A percentile compares a stretch with the other conserved stretches of the same genome.
Conservation (phyloP, 2,113 vertebrate species). For the Nymphicus hollandicus region DNA sequence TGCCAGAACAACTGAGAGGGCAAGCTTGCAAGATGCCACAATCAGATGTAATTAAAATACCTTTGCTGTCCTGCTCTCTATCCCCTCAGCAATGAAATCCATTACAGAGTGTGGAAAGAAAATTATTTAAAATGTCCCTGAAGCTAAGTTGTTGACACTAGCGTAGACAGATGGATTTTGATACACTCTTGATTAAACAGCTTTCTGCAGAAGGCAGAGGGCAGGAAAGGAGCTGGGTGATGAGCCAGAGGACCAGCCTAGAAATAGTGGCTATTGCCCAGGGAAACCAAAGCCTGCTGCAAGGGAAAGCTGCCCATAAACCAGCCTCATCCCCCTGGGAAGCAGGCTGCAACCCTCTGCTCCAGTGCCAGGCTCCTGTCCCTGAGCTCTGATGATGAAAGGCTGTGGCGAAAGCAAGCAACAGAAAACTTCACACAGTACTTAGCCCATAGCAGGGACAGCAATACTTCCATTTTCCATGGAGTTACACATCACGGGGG, state of each 20-base stretch:
- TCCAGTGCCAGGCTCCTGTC: neutral
- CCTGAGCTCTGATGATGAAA: neutral
- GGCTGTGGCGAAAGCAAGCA: neutral
- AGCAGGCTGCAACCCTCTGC: neutral
- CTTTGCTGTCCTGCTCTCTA: conserved; percentile 55
- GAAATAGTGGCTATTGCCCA: neutral
- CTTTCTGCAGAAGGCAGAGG: neutral
- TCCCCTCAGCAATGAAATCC: conserved; percentile 10
- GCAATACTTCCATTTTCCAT: neutral
- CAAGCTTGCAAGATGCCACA: conserved; percentile 54
- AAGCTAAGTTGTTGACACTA: conserved; percentile 15
- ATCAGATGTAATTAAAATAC: conserved; percentile 70
- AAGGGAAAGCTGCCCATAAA: neutral
- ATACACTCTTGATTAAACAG: conserved; percentile 36
- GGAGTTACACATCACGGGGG: neutral
- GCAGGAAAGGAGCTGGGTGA: neutral
- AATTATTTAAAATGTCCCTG: conserved; percentile 13
- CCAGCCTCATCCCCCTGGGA: neutral
- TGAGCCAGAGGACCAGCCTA: neutral
- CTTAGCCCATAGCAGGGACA: neutral
- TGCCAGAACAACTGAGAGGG: conserved; percentile 50
- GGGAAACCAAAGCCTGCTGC: neutral
- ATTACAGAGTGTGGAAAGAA: neutral
- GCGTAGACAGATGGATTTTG: conserved; percentile 7
- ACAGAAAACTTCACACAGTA: neutral